phyloP scores from a whole-genome alignment of 2,113 vertebrate species.

The Pan troglodytes region NHGRI_mPanTro3-v2.1_pri NC_072414.2:89801001-89801500 shows the following conservation, averaged over 20 bases:
- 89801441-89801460: no score
- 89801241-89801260: not conserved
- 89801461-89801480: no score
- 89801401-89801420: no score
- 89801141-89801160: not conserved
- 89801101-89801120: not conserved
- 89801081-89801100: not conserved
- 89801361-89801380: no score
- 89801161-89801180: not conserved
- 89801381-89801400: no score
- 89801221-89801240: not conserved
- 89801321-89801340: no score
- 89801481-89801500: no score
- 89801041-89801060: not conserved
- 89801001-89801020: not conserved
- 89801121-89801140: not conserved
- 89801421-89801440: no score
- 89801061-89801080: not conserved
- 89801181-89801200: not conserved
- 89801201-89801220: not conserved
- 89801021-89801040: accelerated
- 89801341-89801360: no score
- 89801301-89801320: no score
- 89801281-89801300: no score
- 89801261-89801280: not conserved